Conservation (phyloP, 2,888 invertebrate genomes). For the Eristalis arbustorum region DNA sequence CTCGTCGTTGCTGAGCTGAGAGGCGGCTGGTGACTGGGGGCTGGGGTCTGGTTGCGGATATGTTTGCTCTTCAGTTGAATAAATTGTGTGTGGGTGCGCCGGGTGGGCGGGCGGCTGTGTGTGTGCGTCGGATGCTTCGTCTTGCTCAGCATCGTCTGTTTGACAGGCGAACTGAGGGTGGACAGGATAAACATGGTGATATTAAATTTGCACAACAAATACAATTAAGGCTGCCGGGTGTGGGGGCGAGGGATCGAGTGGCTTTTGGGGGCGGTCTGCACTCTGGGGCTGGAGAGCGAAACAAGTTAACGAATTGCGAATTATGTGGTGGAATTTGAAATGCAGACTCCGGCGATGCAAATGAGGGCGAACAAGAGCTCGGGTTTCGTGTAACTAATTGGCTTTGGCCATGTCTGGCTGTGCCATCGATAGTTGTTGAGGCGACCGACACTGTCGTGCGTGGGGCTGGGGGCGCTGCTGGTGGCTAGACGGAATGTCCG, state of each 20-base stretch:
- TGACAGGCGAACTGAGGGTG: neutral
- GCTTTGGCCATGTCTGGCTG: conserved; percentile 10
- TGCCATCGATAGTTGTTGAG: neutral
- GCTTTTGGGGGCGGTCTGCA: neutral
- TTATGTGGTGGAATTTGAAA: conserved; percentile 40
- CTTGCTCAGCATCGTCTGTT: conserved; percentile 19
- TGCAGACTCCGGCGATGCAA: conserved; percentile 41
- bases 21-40: neutral
- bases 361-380: conserved; percentile 20
- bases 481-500: neutral
- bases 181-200: conserved; percentile 36
- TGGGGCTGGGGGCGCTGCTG: neutral
- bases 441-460: neutral
- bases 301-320: conserved; percentile 59
- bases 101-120: too few species aligned
- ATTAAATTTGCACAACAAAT: conserved; percentile 64
- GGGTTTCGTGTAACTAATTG: conserved; percentile 48
- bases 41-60: conserved; percentile 3
- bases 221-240: conserved; percentile 35
- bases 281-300: neutral
- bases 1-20: neutral
- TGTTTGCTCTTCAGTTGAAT: conserved; percentile 45
- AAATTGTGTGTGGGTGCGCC: conserved; percentile 13
- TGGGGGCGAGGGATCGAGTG: neutral
- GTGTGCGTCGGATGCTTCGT: neutral